Base-by-base conservation (phyloP, 2,888 invertebrate genomes). In the Pogonocherus hispidulus region DNA sequence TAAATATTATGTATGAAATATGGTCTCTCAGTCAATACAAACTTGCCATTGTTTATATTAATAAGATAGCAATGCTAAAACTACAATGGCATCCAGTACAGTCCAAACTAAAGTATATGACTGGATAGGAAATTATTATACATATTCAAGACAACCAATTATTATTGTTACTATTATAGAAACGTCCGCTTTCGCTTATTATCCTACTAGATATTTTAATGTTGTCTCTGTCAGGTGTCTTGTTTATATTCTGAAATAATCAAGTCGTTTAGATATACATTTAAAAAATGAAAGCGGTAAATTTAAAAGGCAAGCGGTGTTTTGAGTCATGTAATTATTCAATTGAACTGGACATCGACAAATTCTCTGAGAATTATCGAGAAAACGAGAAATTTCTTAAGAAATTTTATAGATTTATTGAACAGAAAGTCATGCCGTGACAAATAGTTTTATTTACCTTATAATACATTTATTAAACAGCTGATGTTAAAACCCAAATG, bases 151-250 rank as follows among this genome's bases (percentile, higher is more conserved):
- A n/a, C n/a, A n/a, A n/a, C n/a, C n/a, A n/a, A n/a, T n/a, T n/a
- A n/a, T n/a, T n/a, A n/a, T n/a, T n/a, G n/a, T 11, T 32, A 32
- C 11, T 32, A 32, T 32, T 8, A 32, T 54, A 54, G 52, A 54
- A 54, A 54, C 32, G 32, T 9, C 4, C n/a, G 32, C 52, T 54
- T 54, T 54, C 52, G 52, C 32, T 54, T 32, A 3, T 35, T 54
- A 11, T n/a, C n/a, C n/a, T n/a, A 19, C 6, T 14, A 3, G 11
- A n/a, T n/a, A 49, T n/a, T 49, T 49, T 22, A 22, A 2, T 27
- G 32, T 9, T 32, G 32, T 35, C 32, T 16, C 3, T 9, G 27
- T 16, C 52, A 32, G 11, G 8, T 27, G 27, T 32, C 32, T 32
- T 35, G 18, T 54, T 54, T 32, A 32, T 8, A 2, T 32, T 32